phyloP scores from a whole-genome alignment of 2,888 invertebrate genomes.

The Lasioglossum lativentre region DNA sequence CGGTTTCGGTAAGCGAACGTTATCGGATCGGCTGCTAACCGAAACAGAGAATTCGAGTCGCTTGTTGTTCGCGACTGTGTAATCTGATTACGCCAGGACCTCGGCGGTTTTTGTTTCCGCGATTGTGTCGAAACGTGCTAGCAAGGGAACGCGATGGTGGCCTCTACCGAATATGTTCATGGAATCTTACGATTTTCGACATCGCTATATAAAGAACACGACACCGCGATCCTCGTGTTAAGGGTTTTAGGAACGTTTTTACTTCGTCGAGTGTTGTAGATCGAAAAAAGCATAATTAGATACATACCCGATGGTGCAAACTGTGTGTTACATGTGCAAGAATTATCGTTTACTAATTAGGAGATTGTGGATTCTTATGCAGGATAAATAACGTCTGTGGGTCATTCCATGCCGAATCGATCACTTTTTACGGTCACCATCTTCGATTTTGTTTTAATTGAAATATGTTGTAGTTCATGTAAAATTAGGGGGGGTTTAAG shows the following conservation, averaged over 20 bases:
- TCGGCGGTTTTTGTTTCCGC: not conserved
- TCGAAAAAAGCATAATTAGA: not conserved
- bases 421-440: too few species aligned
- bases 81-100: not conserved
- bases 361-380: too few species aligned
- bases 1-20: not conserved
- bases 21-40: slow-evolving; percentile 6
- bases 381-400: too few species aligned
- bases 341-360: too few species aligned
- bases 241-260: not conserved
- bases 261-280: not conserved
- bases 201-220: not conserved
- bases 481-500: too few species aligned
- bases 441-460: too few species aligned
- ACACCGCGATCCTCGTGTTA: not conserved
- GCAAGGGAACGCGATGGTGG: not conserved
- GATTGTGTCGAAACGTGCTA: not conserved
- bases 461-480: too few species aligned
- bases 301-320: not conserved
- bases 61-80: not conserved
- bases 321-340: too few species aligned
- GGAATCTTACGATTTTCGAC: not conserved
- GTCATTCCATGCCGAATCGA: too few species aligned
- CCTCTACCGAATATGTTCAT: not conserved
- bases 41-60: slow-evolving; percentile 2